Conservation (phyloP, 2,113 vertebrate species). For the Galeopterus variegatus region DNA sequence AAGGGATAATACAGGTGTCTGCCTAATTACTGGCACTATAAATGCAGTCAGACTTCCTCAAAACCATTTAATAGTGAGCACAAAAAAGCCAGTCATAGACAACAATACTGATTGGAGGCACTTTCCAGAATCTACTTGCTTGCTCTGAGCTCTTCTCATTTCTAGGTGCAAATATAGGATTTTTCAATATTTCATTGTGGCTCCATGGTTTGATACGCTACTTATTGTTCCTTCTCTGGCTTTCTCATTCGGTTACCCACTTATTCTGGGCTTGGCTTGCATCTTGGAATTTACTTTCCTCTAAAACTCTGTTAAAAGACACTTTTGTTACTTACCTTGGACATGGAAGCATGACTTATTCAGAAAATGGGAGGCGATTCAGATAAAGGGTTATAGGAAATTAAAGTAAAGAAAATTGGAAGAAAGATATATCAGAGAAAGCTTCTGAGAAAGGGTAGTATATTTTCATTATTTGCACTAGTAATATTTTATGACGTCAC, state of each 20-base stretch:
- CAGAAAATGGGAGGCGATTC: neutral
- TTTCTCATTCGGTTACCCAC: neutral
- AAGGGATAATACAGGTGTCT: neutral
- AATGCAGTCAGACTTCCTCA: neutral
- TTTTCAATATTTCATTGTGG: neutral
- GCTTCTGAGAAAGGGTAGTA: neutral
- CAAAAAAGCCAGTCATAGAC: neutral
- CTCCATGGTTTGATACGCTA: neutral
- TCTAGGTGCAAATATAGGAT: neutral
- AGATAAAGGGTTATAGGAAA: neutral
- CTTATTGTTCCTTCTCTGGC: neutral
- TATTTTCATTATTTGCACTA: neutral
- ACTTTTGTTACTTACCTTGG: neutral
- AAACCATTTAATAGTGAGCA: neutral
- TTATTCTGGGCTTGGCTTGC: neutral
- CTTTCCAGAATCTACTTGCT: neutral
- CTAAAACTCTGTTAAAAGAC: neutral
- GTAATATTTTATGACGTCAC: neutral
- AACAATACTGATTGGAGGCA: neutral
- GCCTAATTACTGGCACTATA: neutral
- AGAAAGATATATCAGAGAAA: neutral
- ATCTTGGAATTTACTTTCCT: neutral
- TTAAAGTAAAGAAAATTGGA: neutral
- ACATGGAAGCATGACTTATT: constrained; percentile 26
- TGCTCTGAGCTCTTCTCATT: neutral